Base-by-base conservation (phyloP, 2,888 invertebrate genomes). In the Erannis defoliaria region DNA sequence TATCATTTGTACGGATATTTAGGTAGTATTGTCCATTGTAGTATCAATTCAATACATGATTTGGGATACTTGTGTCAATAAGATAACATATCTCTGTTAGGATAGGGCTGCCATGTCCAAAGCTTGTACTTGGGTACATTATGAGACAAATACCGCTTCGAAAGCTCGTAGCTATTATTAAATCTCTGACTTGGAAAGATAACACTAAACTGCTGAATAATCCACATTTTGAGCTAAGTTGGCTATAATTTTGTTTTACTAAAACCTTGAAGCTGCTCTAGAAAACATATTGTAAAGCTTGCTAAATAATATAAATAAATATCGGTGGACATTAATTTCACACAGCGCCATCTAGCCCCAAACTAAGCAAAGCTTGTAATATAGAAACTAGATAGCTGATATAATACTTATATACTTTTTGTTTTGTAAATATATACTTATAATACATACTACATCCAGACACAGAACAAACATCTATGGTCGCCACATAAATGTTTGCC, bases 51-150 rank as follows among this genome's bases (percentile, higher is more conserved):
- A 33, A 33, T 38, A 50, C 50, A 38, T 50, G 37, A 50, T 50
- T 50, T 16, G 38, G 50, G 50, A 38, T 50, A 23, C 16, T 50
- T 50, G 50, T 38, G 50, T 50, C 50, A 50, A 38, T 50, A 50
- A 26, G 50, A 50, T 50, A 50, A 50, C 26, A 26, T 50, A 50
- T 50, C 50, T 23, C 9, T 50, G 50, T 50, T 50, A 14, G 23
- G 37, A 38, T 50, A 50, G 50, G 50, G 38, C 50, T 50, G 16
- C 50, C 26, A 12, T 50, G 50, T 50, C 38, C 50, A 14, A 19
- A 16, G 23, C 33, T 45, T 23, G 43, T 31, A 49, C 49, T 37
- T 35, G 23, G 23, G 49, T 49, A 49, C 49, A 49, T 14, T 49
- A 12, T 35, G 21, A 21, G 8, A 14, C 5, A 1, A 49, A 35